Conservation (phyloP, 2,888 invertebrate genomes). For the Biston betularia region DNA sequence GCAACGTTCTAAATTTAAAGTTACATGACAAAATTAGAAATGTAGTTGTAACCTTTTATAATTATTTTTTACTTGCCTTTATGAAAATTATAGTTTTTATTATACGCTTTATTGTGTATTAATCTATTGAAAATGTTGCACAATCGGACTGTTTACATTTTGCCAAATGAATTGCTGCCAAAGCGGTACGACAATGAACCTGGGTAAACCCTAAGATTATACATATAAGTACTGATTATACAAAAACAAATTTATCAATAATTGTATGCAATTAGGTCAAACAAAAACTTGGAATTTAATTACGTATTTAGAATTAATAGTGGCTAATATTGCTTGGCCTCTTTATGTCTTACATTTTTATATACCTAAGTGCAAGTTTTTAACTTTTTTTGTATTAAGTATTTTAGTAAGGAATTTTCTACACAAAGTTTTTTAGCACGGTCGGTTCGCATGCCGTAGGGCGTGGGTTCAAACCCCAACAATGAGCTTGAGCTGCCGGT, state of each 20-base stretch:
- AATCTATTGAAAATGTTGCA: constrained; percentile 69
- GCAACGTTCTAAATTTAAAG: constrained; percentile 26
- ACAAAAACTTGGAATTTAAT: not conserved
- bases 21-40: constrained; percentile 13
- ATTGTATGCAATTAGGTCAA: constrained; percentile 12
- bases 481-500: too few species aligned
- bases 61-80: not conserved
- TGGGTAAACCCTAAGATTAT: constrained; percentile 63
- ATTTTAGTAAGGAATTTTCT: too few species aligned
- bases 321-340: constrained; percentile 17
- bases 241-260: not conserved
- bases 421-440: too few species aligned
- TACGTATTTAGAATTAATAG: constrained; percentile 7
- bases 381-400: too few species aligned
- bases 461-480: too few species aligned
- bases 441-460: too few species aligned
- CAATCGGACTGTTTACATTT: constrained; percentile 80
- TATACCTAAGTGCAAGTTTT: not conserved
- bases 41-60: constrained; percentile 21
- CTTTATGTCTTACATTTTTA: constrained; percentile 11
- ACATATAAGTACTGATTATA: constrained; percentile 10
- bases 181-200: constrained; percentile 75
- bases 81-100: not conserved
- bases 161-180: constrained; percentile 81
- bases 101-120: constrained; percentile 30